Conservation (phyloP, 2,797 vertebrate species). For the Silurus aristotelis region DNA sequence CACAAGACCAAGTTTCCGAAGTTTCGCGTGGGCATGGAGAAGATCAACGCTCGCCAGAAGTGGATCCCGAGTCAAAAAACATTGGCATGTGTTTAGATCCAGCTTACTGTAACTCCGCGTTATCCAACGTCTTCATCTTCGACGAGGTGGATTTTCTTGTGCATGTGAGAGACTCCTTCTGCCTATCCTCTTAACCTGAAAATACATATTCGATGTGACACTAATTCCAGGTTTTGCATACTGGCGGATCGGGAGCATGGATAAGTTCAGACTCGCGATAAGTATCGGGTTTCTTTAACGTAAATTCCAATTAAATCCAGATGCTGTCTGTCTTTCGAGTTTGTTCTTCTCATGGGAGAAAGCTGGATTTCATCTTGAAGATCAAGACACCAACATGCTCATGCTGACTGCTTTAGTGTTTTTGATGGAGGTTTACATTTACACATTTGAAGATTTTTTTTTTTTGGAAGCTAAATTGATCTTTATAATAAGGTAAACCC, state of each 20-base stretch:
- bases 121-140: slow-evolving; percentile 30
- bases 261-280: slow-evolving; percentile 38
- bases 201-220: slow-evolving; percentile 52
- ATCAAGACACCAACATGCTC: slow-evolving; percentile 14
- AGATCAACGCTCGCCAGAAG: neutral
- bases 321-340: slow-evolving; percentile 35
- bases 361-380: slow-evolving; percentile 18
- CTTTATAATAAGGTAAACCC: neutral
- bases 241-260: slow-evolving; percentile 28
- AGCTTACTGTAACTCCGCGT: slow-evolving; percentile 12
- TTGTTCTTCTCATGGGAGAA: slow-evolving; percentile 28
- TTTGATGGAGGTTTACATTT: slow-evolving; percentile 5
- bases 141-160: slow-evolving; percentile 11
- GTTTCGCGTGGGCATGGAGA: neutral
- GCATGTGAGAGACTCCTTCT: slow-evolving; percentile 61
- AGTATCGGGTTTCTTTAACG: slow-evolving; percentile 49
- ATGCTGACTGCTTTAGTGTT: slow-evolving; percentile 18
- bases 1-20: slow-evolving; percentile 12
- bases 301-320: slow-evolving; percentile 50
- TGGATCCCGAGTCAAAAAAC: slow-evolving; percentile 9
- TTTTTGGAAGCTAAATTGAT: neutral
- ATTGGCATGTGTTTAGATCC: neutral
- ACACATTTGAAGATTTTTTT: neutral
- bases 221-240: slow-evolving; percentile 48
- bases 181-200: slow-evolving; percentile 50